A percentile compares a stretch with the other conserved stretches of the same genome.
These are phyloP conservation scores for Sinodicranocentrus sp. DNA, from an alignment of 2,888 invertebrate genomes.

Conservation along the genomic window DNA sequence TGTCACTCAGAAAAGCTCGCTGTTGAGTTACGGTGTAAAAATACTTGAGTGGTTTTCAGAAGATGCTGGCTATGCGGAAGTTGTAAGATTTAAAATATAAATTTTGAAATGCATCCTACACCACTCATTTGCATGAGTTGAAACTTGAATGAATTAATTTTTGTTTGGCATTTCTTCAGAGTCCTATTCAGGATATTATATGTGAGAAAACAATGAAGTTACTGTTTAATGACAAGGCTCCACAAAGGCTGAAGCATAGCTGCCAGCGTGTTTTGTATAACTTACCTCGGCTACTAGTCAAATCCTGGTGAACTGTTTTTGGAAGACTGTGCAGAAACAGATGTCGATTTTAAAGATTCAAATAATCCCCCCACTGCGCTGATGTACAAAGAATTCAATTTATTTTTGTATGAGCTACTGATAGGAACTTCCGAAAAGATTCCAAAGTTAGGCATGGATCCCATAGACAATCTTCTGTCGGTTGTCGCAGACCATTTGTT, in stretches of 20 bases:
- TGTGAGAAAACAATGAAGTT: constrained; percentile 17
- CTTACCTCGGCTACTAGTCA: constrained; percentile 18
- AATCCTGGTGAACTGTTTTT: constrained; percentile 35
- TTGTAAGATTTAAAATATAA: too few species aligned
- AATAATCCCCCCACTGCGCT: too few species aligned
- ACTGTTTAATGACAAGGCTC: constrained; percentile 48
- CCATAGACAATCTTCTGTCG: constrained; percentile 14
- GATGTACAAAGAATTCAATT: constrained; percentile 52
- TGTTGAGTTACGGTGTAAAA: constrained; percentile 40
- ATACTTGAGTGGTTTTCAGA: constrained; percentile 64
- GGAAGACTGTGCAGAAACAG: constrained; percentile 50
- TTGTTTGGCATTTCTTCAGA: constrained; percentile 11
- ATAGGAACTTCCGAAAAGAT: constrained; percentile 26
- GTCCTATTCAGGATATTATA: constrained; percentile 5
- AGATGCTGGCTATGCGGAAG: constrained; percentile 63
- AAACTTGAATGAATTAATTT: too few species aligned
- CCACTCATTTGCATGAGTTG: too few species aligned
- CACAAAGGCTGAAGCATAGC: constrained; percentile 25
- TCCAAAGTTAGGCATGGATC: constrained; percentile 8
- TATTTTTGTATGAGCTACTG: constrained; percentile 60
- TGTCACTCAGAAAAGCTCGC: constrained; percentile 26
- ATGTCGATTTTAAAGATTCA: constrained; percentile 7
- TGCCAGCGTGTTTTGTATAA: constrained; percentile 34
- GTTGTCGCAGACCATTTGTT: constrained; percentile 72
- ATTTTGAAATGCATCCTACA: too few species aligned